Evolutionary conservation across 2,113 vertebrate species (phyloP).

Genomic region (Dinomys branickii): DNA sequence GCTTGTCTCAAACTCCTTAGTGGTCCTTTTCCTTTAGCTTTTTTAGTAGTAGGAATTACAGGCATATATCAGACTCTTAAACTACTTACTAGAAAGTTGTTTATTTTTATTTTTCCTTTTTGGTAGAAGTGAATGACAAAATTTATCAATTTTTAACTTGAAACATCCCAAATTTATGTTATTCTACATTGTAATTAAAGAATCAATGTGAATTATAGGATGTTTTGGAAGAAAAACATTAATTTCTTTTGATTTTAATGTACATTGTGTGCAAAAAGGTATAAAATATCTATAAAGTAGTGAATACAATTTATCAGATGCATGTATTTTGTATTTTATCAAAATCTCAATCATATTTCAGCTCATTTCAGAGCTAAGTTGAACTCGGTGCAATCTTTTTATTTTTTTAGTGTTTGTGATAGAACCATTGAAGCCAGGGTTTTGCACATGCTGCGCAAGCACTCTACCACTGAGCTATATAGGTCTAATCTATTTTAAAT

Average conservation of each 20-base stretch:
- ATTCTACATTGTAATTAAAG: background rate
- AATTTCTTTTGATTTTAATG: conserved; percentile 8
- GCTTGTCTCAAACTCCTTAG: background rate
- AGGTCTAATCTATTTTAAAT: background rate
- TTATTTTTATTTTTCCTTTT: conserved; percentile 32
- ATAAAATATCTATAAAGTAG: background rate
- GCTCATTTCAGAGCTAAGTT: background rate
- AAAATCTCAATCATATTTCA: background rate
- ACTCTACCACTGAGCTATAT: background rate
- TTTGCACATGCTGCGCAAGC: background rate
- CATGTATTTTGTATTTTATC: conserved; percentile 35
- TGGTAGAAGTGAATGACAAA: background rate
- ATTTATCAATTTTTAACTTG: background rate
- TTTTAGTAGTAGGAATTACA: background rate
- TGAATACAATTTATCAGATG: background rate
- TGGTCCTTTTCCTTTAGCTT: background rate
- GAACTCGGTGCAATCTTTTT: background rate
- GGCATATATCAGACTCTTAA: background rate
- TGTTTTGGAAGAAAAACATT: background rate
- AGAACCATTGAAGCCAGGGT: background rate
- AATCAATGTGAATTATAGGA: background rate
- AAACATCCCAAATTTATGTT: background rate
- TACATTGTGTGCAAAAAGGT: conserved; percentile 18
- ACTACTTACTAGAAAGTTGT: background rate
- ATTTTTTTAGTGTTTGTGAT: background rate